Conservation (phyloP, 1,140 invertebrate species). For the Megalonaias nervosa region DNA sequence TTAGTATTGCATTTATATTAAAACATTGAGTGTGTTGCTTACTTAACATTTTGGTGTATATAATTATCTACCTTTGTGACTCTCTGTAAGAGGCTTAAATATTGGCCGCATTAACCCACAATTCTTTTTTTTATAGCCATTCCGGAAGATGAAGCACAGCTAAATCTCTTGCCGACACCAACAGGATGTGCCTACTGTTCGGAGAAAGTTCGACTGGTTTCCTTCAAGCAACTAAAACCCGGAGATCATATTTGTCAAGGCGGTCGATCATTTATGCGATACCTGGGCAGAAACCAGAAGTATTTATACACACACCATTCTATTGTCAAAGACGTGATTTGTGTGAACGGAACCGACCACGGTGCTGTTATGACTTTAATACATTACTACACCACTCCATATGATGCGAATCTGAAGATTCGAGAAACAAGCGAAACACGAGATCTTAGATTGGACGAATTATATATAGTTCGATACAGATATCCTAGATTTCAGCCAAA, state of each 20-base stretch:
- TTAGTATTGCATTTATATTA: too few species aligned
- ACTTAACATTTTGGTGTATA: neutral
- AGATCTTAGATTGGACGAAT: conserved; percentile 2
- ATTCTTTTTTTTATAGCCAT: too few species aligned
- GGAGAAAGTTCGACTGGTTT: conserved; percentile 1
- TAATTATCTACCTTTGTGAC: neutral
- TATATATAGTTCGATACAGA: conserved; percentile 16
- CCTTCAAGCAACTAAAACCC: neutral
- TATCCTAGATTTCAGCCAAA: neutral
- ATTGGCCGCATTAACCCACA: too few species aligned
- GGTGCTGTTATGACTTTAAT: neutral
- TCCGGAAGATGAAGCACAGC: too few species aligned
- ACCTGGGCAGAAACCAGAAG: neutral
- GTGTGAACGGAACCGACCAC: neutral
- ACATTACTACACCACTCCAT: conserved; percentile 14
- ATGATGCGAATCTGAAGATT: neutral
- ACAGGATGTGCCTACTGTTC: conserved; percentile 9
- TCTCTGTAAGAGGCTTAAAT: too few species aligned
- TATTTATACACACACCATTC: conserved; percentile 16
- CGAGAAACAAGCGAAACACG: conserved; percentile 2
- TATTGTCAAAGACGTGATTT: too few species aligned
- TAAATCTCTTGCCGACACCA: too few species aligned
- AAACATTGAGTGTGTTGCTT: too few species aligned
- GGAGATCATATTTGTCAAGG: conserved; percentile 7
- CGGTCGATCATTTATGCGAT: neutral